These are phyloP conservation scores for Mycetomoellerius zeteki DNA, from an alignment of 1,140 invertebrate genomes.

Conservation along the genomic window DNA sequence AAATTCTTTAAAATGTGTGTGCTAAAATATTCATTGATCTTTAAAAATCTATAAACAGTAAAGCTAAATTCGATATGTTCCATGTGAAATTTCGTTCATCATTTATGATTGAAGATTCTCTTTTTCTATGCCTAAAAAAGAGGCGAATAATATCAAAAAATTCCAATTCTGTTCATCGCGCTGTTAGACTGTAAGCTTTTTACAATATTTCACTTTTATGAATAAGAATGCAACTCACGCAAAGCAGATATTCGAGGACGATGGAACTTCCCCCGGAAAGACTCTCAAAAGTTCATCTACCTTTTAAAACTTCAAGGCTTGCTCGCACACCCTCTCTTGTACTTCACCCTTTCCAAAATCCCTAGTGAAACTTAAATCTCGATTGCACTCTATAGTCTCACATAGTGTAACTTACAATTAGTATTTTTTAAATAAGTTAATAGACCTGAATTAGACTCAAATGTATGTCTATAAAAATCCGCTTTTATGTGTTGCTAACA, in stretches of 20 bases:
- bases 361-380: constrained; percentile 49
- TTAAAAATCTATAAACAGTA: constrained; percentile 5
- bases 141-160: constrained; percentile 32
- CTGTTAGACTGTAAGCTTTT: constrained; percentile 23
- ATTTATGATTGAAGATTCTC: constrained; percentile 13
- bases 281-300: constrained; percentile 48
- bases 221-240: constrained; percentile 60
- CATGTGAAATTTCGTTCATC: not conserved
- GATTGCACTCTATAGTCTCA: not conserved
- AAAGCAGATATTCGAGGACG: constrained; percentile 48
- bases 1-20: not conserved
- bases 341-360: constrained; percentile 41
- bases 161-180: constrained; percentile 42
- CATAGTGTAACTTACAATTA: not conserved
- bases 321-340: not conserved
- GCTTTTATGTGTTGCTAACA: not conserved
- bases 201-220: constrained; percentile 60
- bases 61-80: not conserved
- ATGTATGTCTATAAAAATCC: not conserved
- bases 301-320: constrained; percentile 59
- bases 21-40: constrained; percentile 20
- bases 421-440: constrained; percentile 35
- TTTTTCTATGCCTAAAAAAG: not conserved
- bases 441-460: not conserved
- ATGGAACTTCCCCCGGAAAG: constrained; percentile 34